Evolutionary conservation across 1,140 invertebrate species (phyloP), one percentile per base, ranked within the genome.

Genomic region (Sitobion miscanthi): DNA sequence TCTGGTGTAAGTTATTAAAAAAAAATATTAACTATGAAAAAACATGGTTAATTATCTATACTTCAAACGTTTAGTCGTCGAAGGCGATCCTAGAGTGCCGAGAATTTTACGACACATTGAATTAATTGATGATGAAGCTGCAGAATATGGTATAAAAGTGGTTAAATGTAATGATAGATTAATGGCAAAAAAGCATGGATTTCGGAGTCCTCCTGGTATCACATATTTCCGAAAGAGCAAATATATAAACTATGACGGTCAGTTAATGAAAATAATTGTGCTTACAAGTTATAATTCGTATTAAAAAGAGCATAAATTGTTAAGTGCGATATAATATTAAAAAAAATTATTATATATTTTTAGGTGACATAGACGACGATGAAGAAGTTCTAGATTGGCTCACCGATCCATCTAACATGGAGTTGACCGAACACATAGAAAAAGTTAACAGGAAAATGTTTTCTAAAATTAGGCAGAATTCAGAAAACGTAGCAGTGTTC

Each of bases 181-280:
- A 35, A 99, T 99, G 97, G 98, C 98, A 5, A 99, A 99, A 95
- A 99, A 99, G 95, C 98, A 98, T 95, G 98, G 98, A 3, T 98
- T 97, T 95, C 96, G 98, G 94, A 97, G 98, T 95, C 98, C 98
- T 52, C 98, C 98, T 2, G 98, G 98, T 2, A 97, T 99, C 3
- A 98, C 98, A 23, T 99, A 98, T 94, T 99, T 99, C 95, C 96
- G 98, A 62, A 98, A 98, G 95, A 97, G 97, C 86, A 99, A 99
- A 95, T 96, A 97, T 88, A 98, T 99, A 23, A 98, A 98, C 95
- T 99, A 98, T 94, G 98, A 98, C 94, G 98, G 98, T 96, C 94
- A 94, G 69, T 86, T 38, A 11, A 38, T 42, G 54, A 38, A 90
- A 49, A 45, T 86, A 83, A 88, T 90, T n/a, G 11, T 87, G 25